Evolutionary conservation across 2,797 vertebrate genomes (phyloP), one percentile per base, ranked within the genome.

Genomic region (Setipinna tenuifilis): DNA sequence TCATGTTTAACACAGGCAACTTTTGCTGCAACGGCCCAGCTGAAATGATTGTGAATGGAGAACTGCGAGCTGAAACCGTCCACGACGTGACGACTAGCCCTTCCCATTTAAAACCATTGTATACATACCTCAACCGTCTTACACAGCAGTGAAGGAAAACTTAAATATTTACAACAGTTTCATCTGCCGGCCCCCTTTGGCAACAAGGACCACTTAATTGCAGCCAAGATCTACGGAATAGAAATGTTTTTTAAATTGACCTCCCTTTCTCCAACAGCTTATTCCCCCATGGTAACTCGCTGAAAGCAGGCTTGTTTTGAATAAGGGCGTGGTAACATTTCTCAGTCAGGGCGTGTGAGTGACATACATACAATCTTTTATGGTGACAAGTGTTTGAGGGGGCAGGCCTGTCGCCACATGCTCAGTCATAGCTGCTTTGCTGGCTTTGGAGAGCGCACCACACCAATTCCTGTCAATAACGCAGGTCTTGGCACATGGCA

Each of bases 11-110:
- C 75, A 83, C 85, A 71, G 86, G 87, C 86, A 88, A 81, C 83
- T 62, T 35, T 87, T 86, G 82, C 81, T 82, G 62, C 91, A 90
- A 87, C 87, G 87, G 90, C 89, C 91, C 87, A 88, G 78, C 35
- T 85, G 82, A 85, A 86, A 83, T 54, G 82, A 31, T 87, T 87
- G 88, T 90, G 86, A 90, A 91, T 90, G 88, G 88, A 90, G 50
- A 86, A 84, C 86, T 87, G 75, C 87, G 54, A 83, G 48, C 61
- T 7, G 31, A 78, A 84, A 84, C 54, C 41, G 87, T 84, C n/a
- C 87, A 88, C 86, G 87, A 83, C 84, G 84, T 82, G 85, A 84
- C 83, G 71, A 85, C 88, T 46, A 28, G 61, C 68, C 71, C 71
- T 78, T 78, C 71, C 71, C 71, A 41, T 44, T 31, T 12, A 14